These are phyloP conservation scores for Ceratina australensis DNA, from an alignment of 1,140 invertebrate species.

Conservation along the genomic window DNA sequence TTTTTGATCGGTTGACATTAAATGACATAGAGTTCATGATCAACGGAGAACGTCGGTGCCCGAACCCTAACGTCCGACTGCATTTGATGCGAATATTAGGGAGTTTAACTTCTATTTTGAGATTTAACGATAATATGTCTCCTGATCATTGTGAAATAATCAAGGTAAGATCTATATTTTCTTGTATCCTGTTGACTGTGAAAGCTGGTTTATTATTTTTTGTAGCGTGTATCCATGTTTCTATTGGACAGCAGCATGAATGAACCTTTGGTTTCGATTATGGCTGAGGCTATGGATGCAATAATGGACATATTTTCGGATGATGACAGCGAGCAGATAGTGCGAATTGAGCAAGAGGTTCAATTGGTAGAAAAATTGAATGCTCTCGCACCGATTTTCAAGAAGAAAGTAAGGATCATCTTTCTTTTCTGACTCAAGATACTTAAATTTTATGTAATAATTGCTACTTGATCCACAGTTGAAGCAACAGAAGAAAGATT, in stretches of 20 bases:
- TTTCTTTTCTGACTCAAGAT: slow-evolving; percentile 10
- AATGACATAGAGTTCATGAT: slow-evolving; percentile 80
- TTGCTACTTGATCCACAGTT: slow-evolving; percentile 72
- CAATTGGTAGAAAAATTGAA: slow-evolving; percentile 82
- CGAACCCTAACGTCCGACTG: slow-evolving; percentile 82
- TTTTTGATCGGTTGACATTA: slow-evolving; percentile 72
- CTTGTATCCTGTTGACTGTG: not conserved
- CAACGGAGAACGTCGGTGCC: slow-evolving; percentile 80
- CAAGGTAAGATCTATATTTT: slow-evolving; percentile 68
- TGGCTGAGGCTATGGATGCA: slow-evolving; percentile 87
- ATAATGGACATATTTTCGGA: slow-evolving; percentile 89
- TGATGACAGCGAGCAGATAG: slow-evolving; percentile 85
- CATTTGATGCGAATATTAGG: slow-evolving; percentile 87
- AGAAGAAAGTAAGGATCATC: slow-evolving; percentile 81
- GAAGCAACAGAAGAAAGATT: slow-evolving; percentile 82
- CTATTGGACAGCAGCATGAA: slow-evolving; percentile 80
- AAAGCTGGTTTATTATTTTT: slow-evolving; percentile 4
- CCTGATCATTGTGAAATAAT: slow-evolving; percentile 65
- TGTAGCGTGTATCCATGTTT: slow-evolving; percentile 77
- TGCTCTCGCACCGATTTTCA: slow-evolving; percentile 82
- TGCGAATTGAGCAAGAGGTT: slow-evolving; percentile 82
- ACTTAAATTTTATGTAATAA: slow-evolving; percentile 7
- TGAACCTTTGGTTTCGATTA: slow-evolving; percentile 83
- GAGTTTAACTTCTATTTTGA: slow-evolving; percentile 79
- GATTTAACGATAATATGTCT: slow-evolving; percentile 43